Evolutionary conservation across 2,113 vertebrate genomes (phyloP), one percentile per base, ranked within the genome.

Genomic region (Charina bottae): DNA sequence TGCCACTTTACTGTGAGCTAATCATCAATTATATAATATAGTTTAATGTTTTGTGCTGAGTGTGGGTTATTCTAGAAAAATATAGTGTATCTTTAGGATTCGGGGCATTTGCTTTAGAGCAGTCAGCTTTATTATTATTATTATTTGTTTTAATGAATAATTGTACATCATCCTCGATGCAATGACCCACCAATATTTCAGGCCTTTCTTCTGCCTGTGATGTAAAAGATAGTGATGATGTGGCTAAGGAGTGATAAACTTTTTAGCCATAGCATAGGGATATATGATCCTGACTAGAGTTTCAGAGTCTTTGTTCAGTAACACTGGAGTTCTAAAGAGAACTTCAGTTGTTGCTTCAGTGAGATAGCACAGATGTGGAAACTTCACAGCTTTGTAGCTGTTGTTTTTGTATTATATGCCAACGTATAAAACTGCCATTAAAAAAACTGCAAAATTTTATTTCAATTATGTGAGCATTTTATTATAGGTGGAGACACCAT

Each of bases 331-430:
- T 9, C 87, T 89, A 0, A 56, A 7, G 0, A 23, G 17, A 89
- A 28, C 87, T 53, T 42, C 8, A 42, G 49, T 53, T 87, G 42
- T 92, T 90, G 3, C 83, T 78, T 93, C 1, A 91, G 68, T 87
- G 15, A 90, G 54, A 10, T 85, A 26, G 11, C 62, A 56, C 1
- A 26, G 24, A 42, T 2, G 6, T 89, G 13, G n/a, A 28, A 89
- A 2, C 93, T 93, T 94, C 9, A 89, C 49, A 95, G 92, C 68
- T 83, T 89, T 56, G 42, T 46, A 56, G n/a, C 11, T 93, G n/a
- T 26, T 89, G 13, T 46, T 93, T 37, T 94, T 88, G 37, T 28
- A 90, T 90, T 17, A 58, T 56, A 8, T 85, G 54, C 90, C 17
- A 90, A 64, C 1, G 1, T 93, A n/a, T 93, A 23, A 94, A 54